Conservation (phyloP, 2,113 vertebrate genomes). For the Odocoileus virginianus region DNA sequence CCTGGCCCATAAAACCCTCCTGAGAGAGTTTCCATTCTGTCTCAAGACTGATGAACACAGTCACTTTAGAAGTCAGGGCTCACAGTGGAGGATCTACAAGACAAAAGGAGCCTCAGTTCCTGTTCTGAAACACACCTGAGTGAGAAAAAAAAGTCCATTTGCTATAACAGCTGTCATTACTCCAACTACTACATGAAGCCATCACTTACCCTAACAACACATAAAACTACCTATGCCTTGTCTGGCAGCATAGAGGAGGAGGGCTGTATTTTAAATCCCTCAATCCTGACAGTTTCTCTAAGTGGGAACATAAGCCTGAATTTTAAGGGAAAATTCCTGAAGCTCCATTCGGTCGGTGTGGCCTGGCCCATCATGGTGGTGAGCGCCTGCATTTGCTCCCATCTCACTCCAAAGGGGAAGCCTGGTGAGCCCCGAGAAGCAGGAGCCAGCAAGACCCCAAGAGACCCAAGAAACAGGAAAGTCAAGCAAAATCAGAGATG, state of each 20-base stretch:
- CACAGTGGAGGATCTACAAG: too few species aligned
- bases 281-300: not conserved
- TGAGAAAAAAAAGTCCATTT: not conserved
- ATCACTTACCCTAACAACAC: not conserved
- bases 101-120: not conserved
- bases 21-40: too few species aligned
- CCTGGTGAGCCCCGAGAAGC: not conserved
- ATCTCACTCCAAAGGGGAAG: not conserved
- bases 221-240: not conserved
- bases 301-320: not conserved
- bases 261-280: not conserved
- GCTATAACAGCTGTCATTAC: not conserved
- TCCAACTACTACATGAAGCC: too few species aligned
- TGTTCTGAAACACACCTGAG: not conserved
- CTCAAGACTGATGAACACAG: not conserved
- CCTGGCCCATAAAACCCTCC: not conserved
- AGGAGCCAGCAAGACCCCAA: not conserved
- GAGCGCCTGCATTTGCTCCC: not conserved
- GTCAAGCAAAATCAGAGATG: not conserved
- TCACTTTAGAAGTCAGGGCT: not conserved
- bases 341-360: not conserved
- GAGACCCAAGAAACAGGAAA: not conserved
- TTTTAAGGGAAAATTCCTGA: not conserved
- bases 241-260: not conserved
- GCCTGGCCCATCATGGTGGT: not conserved